Evolutionary conservation across 1,140 invertebrate genomes (phyloP), one percentile per base, ranked within the genome.

Genomic region (Polypedilum vanderplanki): DNA sequence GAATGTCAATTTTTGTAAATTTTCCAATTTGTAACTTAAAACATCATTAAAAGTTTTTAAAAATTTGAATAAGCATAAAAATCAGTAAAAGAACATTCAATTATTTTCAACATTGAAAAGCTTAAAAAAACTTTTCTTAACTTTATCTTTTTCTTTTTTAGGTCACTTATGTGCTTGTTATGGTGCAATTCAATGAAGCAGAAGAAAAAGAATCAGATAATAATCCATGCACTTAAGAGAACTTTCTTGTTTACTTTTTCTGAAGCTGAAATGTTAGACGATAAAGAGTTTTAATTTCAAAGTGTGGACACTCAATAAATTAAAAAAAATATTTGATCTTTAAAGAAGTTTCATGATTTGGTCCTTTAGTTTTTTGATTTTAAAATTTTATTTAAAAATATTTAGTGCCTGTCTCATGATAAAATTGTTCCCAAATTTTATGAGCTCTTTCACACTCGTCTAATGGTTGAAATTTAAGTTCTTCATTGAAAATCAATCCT

Each of bases 131-230:
- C 2, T 3, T 33, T 33, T 33, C 24, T 33, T 3, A 57, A n/a
- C 46, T 1, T 57, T 57, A 46, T 46, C n/a, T 15, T 15, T 57
- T n/a, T 57, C n/a, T 15, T 1, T 57, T 57, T 57, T 57, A 57
- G 46, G 65, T 70, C 20, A 70, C 65, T 18, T 70, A 70, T 70
- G 65, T 20, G 65, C 65, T 70, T 20, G 65, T 70, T 18, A 70
- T 70, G 65, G 65, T 70, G 7, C 65, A 70, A 20, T 70, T 70
- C 18, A 70, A 70, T 18, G 65, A 70, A 20, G 65, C 65, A 70
- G 65, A 70, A 70, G 20, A 70, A 18, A 22, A 70, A 70, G 20
- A 70, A 18, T 70, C 65, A 18, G 65, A 70, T 70, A 70, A 70
- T 18, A 70, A 70, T 70, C 65, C 65, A 20, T 70, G 65, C 65